phyloP scores from a whole-genome alignment of 2,797 vertebrate species.

The Bufotes viridis region DNA sequence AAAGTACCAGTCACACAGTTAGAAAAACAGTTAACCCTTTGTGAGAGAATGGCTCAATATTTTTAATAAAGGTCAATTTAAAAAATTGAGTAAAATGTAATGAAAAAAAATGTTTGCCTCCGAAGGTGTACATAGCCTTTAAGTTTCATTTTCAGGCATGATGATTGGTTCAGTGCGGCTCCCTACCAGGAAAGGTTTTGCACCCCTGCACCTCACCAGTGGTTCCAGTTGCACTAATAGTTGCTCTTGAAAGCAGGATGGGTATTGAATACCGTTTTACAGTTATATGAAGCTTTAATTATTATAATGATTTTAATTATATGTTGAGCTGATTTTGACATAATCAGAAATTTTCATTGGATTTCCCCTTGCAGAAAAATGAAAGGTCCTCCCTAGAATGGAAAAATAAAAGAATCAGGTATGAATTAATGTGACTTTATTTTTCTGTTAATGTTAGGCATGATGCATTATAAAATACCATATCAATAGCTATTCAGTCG shows the following conservation, averaged over 20 bases:
- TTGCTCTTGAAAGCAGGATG: not conserved
- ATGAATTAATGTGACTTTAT: not conserved
- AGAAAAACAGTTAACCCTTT: no score
- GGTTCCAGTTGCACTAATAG: not conserved
- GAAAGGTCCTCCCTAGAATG: not conserved
- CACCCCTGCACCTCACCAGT: not conserved
- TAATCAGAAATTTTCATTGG: not conserved
- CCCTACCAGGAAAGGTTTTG: no score
- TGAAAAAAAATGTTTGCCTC: no score
- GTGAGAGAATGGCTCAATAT: no score
- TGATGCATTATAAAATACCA: constrained; percentile 15
- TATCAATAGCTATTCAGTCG: constrained; percentile 44
- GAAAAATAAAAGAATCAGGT: not conserved
- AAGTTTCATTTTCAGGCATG: no score
- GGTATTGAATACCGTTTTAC: not conserved
- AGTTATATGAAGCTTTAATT: not conserved
- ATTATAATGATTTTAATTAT: not conserved
- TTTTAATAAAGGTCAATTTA: no score
- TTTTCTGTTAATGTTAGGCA: constrained; percentile 33
- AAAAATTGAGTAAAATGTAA: no score
- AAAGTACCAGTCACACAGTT: no score
- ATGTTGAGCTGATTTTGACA: not conserved
- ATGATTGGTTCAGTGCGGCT: no score
- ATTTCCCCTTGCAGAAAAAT: not conserved
- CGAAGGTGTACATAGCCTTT: no score